Evolutionary conservation across 2,797 vertebrate species (phyloP).

Genomic region (Hyperoplus lanceolatus): DNA sequence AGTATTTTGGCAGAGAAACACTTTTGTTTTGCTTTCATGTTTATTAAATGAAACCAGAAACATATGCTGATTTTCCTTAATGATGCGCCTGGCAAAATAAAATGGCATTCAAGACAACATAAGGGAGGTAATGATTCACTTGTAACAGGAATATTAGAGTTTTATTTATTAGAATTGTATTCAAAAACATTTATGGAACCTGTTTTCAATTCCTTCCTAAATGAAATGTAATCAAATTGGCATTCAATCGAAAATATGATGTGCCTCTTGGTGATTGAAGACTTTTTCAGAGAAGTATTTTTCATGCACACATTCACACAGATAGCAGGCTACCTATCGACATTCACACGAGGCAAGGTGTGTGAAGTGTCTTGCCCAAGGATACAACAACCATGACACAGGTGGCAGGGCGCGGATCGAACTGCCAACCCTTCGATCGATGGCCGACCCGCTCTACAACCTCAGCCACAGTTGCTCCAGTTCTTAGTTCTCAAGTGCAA

Average conservation of each 20-base stretch:
- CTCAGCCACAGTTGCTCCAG: no score
- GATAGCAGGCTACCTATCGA: no score
- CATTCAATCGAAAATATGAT: not conserved
- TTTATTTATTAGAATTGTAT: not conserved
- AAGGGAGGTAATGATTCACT: not conserved
- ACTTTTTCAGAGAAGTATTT: not conserved
- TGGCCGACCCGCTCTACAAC: no score
- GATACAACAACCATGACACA: no score
- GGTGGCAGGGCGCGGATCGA: no score
- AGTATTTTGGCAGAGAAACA: not conserved
- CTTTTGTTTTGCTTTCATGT: not conserved
- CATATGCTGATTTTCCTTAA: not conserved
- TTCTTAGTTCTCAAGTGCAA: no score
- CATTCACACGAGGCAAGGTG: no score
- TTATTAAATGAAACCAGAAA: constrained; percentile 5
- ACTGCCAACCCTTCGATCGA: no score
- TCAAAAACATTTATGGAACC: not conserved
- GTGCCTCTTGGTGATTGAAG: not conserved
- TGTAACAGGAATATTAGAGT: not conserved
- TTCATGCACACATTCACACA: no score
- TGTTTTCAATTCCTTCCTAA: not conserved
- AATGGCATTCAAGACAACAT: not conserved
- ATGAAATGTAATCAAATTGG: not conserved
- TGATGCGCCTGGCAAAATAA: not conserved
- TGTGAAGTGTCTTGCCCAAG: no score